Evolutionary conservation across 2,797 vertebrate genomes (phyloP).

Genomic region (Chromis chromis): DNA sequence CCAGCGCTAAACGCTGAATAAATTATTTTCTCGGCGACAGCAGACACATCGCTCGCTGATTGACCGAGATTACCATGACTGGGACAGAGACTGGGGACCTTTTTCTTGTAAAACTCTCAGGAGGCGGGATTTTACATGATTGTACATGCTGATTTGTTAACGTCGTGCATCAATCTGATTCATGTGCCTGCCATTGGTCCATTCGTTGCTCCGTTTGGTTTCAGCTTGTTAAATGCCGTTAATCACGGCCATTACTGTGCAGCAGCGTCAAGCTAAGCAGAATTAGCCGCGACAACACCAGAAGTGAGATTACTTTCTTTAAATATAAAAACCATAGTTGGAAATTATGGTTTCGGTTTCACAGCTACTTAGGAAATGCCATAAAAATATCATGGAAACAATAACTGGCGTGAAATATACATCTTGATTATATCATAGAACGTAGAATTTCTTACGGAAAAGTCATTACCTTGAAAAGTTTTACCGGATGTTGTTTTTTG

Average conservation of each 20-base stretch:
- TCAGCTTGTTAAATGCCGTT: conserved; percentile 43
- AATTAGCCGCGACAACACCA: not conserved
- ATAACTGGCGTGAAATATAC: not conserved
- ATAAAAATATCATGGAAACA: not conserved
- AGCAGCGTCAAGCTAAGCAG: not conserved
- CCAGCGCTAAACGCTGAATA: no score
- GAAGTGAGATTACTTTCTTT: not conserved
- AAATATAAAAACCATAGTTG: not conserved
- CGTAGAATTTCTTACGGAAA: not conserved
- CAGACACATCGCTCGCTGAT: conserved; percentile 36
- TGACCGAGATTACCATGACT: conserved; percentile 36
- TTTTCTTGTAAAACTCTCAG: not conserved
- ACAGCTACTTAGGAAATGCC: not conserved
- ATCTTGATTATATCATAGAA: no score
- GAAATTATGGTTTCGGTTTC: not conserved
- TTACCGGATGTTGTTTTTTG: conserved; percentile 14
- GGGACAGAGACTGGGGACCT: not conserved
- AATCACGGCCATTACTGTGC: conserved; percentile 49
- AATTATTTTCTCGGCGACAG: no score
- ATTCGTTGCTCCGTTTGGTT: not conserved
- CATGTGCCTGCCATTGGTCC: conserved; percentile 57
- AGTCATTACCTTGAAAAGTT: conserved; percentile 35
- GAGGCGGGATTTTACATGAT: conserved; percentile 46
- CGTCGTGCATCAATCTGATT: conserved; percentile 9
- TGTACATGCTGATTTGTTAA: conserved; percentile 50